phyloP scores from a whole-genome alignment of 2,113 vertebrate genomes.

The Chaetura pelagica region DNA sequence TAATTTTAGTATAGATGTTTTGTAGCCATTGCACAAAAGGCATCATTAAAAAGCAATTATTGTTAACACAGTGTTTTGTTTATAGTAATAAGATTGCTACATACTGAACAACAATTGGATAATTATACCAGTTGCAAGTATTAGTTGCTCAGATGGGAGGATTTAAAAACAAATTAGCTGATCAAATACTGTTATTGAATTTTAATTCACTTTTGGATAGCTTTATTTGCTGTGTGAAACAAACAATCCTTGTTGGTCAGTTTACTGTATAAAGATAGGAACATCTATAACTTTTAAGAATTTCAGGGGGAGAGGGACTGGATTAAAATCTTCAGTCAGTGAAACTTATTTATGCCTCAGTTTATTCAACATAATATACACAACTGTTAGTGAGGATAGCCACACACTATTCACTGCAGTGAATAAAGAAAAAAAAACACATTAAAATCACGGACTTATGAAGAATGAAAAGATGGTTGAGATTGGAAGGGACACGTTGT shows the following conservation, averaged over 20 bases:
- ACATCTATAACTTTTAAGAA: not conserved
- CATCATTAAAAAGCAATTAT: slow-evolving; percentile 29
- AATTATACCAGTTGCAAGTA: slow-evolving; percentile 33
- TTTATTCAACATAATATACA: not conserved
- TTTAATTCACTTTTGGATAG: not conserved
- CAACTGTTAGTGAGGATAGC: not conserved
- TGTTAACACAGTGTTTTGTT: slow-evolving; percentile 56
- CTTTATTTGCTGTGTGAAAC: not conserved
- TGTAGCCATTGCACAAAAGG: not conserved
- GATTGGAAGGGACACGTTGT: not conserved
- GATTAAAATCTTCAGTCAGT: not conserved
- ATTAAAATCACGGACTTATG: not conserved
- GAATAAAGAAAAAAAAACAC: not conserved
- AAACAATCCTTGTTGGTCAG: not conserved
- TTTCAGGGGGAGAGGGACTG: accelerated
- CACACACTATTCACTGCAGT: not conserved
- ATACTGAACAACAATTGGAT: slow-evolving; percentile 36
- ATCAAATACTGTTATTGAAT: slow-evolving; percentile 21
- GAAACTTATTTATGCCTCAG: not conserved
- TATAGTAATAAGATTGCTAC: slow-evolving; percentile 32
- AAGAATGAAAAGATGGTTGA: not conserved
- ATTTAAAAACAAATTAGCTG: slow-evolving; percentile 27
- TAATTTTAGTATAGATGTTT: slow-evolving; percentile 28
- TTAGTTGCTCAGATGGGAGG: slow-evolving; percentile 38
- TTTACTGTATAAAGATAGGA: not conserved